Evolutionary conservation across 2,888 invertebrate species (phyloP).

Genomic region (Brenthis daphne): DNA sequence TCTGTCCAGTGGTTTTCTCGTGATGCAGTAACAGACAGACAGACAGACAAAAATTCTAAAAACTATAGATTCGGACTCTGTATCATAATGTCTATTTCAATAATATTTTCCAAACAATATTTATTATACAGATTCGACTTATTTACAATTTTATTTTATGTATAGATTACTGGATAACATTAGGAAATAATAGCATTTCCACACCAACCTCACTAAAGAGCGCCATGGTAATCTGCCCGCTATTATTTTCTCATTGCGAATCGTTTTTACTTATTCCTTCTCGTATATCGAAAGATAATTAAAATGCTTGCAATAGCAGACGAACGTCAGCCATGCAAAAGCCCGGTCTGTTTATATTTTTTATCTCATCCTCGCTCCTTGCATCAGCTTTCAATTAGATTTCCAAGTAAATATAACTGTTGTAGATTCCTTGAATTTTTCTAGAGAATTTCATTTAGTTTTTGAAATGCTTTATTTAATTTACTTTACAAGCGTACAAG

Average conservation of each 20-base stretch:
- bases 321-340: constrained; percentile 37
- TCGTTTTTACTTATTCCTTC: constrained; percentile 56
- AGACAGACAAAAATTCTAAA: too few species aligned
- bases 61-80: too few species aligned
- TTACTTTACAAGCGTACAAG: neutral
- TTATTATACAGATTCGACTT: too few species aligned
- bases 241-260: constrained; percentile 65
- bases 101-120: too few species aligned
- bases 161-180: constrained; percentile 12
- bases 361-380: constrained; percentile 34
- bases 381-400: constrained; percentile 39
- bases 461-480: neutral
- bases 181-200: constrained; percentile 42
- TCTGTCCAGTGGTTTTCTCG: too few species aligned
- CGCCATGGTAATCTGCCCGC: constrained; percentile 54
- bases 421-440: constrained; percentile 16
- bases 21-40: too few species aligned
- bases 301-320: constrained; percentile 61
- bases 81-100: too few species aligned
- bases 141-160: too few species aligned
- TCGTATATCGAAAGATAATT: constrained; percentile 65
- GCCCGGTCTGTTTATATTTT: constrained; percentile 34
- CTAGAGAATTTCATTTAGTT: neutral
- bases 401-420: constrained; percentile 25
- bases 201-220: constrained; percentile 43